Conservation (phyloP, 2,113 vertebrate genomes). For the Prunella fulvescens region DNA sequence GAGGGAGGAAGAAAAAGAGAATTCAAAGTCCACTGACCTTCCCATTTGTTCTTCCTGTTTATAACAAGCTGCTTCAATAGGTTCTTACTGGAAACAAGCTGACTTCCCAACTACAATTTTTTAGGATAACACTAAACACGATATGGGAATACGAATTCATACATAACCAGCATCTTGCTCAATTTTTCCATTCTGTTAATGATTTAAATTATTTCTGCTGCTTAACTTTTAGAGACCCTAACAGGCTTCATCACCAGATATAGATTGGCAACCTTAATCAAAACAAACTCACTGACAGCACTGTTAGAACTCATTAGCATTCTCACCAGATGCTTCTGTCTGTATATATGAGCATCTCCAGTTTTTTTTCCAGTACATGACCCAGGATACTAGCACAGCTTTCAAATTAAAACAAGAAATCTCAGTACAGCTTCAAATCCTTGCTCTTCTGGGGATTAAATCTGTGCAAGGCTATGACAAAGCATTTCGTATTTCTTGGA, state of each 20-base stretch:
- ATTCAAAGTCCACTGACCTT: neutral
- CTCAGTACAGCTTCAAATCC: neutral
- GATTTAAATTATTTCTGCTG: neutral
- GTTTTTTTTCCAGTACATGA: neutral
- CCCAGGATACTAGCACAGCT: neutral
- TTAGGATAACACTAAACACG: neutral
- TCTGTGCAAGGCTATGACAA: neutral
- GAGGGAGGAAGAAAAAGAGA: neutral
- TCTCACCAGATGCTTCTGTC: conserved; percentile 46
- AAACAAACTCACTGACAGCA: conserved; percentile 11
- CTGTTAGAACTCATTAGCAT: neutral
- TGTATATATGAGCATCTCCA: neutral
- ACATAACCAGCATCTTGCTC: neutral
- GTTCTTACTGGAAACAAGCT: neutral
- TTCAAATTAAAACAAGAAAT: conserved; percentile 17
- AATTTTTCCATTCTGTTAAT: neutral
- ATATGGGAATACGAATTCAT: neutral
- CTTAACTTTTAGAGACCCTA: neutral
- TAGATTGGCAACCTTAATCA: neutral
- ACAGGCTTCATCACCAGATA: neutral
- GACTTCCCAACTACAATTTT: neutral
- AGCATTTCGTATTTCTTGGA: neutral
- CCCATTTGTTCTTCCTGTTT: neutral
- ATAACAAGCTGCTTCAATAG: neutral
- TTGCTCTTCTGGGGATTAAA: neutral